phyloP scores from a whole-genome alignment of 2,797 vertebrate species.

The Syngnathus acus region DNA sequence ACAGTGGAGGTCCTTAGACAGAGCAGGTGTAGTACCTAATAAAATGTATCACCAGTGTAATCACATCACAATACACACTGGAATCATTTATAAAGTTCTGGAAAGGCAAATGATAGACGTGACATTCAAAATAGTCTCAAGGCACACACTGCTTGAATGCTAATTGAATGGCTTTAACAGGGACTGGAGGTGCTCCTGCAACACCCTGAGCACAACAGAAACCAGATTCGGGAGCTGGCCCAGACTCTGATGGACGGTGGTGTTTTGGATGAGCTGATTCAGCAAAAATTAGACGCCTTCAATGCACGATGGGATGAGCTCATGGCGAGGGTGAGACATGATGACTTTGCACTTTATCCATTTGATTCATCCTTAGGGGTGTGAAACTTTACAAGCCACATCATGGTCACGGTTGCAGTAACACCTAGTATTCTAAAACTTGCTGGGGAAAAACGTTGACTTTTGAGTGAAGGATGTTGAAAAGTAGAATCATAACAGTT shows the following conservation, averaged over 20 bases:
- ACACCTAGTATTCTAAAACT: no score
- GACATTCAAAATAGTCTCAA: no score
- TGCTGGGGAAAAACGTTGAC: no score
- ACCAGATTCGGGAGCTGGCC: conserved; percentile 89
- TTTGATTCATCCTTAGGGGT: background rate
- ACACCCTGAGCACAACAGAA: conserved; percentile 93
- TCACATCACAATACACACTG: no score
- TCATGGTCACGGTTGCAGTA: background rate
- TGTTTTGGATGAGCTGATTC: conserved; percentile 93
- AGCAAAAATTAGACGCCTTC: conserved; percentile 89
- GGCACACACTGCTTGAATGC: no score
- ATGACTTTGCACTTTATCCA: background rate
- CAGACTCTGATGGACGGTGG: conserved; percentile 95
- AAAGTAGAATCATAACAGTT: no score
- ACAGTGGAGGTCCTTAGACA: no score
- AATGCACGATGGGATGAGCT: conserved; percentile 90
- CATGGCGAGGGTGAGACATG: conserved; percentile 76
- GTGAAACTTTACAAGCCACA: background rate
- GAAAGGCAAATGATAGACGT: no score
- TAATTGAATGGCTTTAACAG: conserved; percentile 45
- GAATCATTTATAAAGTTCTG: no score
- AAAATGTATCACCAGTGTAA: no score
- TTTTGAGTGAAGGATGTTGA: no score
- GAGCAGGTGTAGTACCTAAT: no score
- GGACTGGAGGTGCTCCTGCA: conserved; percentile 78